phyloP scores from a whole-genome alignment of 2,888 invertebrate species.

The Cybosia mesomella region DNA sequence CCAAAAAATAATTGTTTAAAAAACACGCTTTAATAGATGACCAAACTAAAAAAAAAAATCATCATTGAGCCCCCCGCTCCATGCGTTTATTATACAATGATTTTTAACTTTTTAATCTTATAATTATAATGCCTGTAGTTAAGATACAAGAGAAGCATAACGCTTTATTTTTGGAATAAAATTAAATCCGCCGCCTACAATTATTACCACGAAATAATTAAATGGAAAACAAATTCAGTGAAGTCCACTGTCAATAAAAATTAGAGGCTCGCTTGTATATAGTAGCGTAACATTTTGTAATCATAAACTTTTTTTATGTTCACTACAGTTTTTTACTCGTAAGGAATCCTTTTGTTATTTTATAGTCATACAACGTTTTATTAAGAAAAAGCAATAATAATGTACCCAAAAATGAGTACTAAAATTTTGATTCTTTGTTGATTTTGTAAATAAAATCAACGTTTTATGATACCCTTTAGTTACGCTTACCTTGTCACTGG shows the following conservation, averaged over 20 bases:
- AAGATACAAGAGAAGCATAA: not conserved
- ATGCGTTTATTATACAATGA: too few species aligned
- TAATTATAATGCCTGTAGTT: too few species aligned
- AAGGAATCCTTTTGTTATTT: constrained; percentile 54
- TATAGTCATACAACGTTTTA: constrained; percentile 42
- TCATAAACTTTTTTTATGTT: constrained; percentile 70
- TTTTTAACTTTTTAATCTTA: too few species aligned
- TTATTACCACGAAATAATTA: not conserved
- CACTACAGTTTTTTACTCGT: constrained; percentile 52
- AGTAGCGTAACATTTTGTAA: constrained; percentile 64
- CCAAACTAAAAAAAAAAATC: too few species aligned
- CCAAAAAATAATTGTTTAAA: too few species aligned
- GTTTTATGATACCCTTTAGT: not conserved
- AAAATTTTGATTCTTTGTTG: constrained; percentile 11
- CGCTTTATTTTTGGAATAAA: not conserved
- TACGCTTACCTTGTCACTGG: too few species aligned
- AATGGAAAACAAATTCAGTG: constrained; percentile 18
- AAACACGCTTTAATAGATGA: too few species aligned
- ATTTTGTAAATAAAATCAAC: not conserved
- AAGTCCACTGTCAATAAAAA: constrained; percentile 33
- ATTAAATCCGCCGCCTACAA: not conserved
- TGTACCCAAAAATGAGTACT: not conserved
- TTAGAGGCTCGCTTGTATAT: constrained; percentile 50
- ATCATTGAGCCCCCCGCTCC: too few species aligned
- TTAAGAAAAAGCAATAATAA: constrained; percentile 30